Base-by-base conservation (phyloP, 2,797 vertebrate genomes). In the Setipinna tenuifilis region DNA sequence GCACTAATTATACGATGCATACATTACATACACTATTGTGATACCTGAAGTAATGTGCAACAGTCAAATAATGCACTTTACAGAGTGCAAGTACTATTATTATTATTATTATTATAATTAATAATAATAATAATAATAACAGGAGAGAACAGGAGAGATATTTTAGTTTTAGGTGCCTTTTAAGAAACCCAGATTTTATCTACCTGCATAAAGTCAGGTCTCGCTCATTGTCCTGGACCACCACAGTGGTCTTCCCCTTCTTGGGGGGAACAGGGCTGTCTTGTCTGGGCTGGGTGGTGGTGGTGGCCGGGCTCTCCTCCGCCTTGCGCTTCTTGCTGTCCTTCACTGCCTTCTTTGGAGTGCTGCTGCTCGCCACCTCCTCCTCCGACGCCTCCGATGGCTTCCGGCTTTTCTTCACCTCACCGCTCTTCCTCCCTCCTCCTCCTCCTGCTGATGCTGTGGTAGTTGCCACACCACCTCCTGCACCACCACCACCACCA, bases 181-280 rank as follows among this genome's bases (percentile, higher is more conserved):
- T 7, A 54, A 54, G 35, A 41, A 5, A 41, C 35, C 35, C 50
- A 71, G 12, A 71, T 16, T 21, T 44, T 44, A 7, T 58, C n/a
- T 94, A 97, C 97, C 96, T 97, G 96, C 97, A 97, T 57, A 97
- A 86, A 88, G 94, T 90, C 88, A 97, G 88, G 90, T 97, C 96
- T 93, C 95, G 97, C 65, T 91, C 91, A 62, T 96, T 95, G 88
- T 97, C 96, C 94, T 93, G 87, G 71, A 78, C 71, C 71, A 78
- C 71, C 19, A 19, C 35, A 31, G 84, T 46, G 2, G 86, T 92
- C 92, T 95, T 96, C 78, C 93, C 90, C 87, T 96, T 97, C 89
- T 96, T 97, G 83, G 91, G 59, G 87, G 93, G 90, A 75, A 91
- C 87, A 85, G 90, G 86, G 44, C 89, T 94, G 85, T 97, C 96